phyloP scores from a whole-genome alignment of 2,888 invertebrate genomes.

The Drosophila kambysellisi region DNA sequence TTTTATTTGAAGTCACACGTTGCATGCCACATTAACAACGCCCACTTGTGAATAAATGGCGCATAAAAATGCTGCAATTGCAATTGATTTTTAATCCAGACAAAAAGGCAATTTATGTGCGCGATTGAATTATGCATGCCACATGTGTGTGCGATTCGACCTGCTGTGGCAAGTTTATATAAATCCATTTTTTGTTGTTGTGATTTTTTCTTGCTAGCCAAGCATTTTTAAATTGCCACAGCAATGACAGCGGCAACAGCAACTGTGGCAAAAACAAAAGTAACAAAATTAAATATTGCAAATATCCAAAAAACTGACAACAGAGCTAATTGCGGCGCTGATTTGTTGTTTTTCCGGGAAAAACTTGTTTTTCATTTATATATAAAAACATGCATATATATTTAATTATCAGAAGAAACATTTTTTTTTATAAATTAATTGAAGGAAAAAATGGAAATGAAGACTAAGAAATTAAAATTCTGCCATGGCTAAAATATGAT shows the following conservation, averaged over 20 bases:
- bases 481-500: too few species aligned
- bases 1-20: not conserved
- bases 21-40: not conserved
- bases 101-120: conserved; percentile 67
- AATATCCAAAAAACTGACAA: conserved; percentile 15
- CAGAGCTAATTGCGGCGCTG: conserved; percentile 39
- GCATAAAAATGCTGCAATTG: conserved; percentile 48
- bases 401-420: not conserved
- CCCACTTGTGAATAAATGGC: conserved; percentile 16
- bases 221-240: conserved; percentile 63
- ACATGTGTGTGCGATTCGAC: conserved; percentile 45
- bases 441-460: not conserved
- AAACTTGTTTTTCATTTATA: conserved; percentile 42
- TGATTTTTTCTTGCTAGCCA: conserved; percentile 12
- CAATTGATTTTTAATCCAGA: conserved; percentile 68
- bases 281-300: conserved; percentile 8
- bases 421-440: not conserved
- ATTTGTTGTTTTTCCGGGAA: conserved; percentile 21
- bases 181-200: not conserved
- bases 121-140: conserved; percentile 55
- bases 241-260: conserved; percentile 24
- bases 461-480: not conserved
- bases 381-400: conserved; percentile 1
- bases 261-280: conserved; percentile 23
- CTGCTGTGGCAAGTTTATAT: conserved; percentile 28